Conservation (phyloP, 2,888 invertebrate genomes). For the Tuberolachnus salignus region DNA sequence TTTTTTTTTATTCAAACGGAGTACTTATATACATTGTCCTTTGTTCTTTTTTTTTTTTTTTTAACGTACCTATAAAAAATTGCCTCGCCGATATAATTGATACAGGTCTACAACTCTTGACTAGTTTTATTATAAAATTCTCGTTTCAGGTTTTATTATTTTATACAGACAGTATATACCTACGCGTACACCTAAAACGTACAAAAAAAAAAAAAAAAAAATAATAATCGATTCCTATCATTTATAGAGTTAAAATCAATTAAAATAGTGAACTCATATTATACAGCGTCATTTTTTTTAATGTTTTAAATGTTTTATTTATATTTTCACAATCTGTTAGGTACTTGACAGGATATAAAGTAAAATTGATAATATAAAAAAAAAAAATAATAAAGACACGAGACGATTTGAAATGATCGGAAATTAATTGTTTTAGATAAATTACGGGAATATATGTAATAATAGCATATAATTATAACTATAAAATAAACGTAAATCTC, state of each 20-base stretch:
- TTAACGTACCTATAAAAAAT: slow-evolving; percentile 4
- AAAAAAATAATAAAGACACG: no score
- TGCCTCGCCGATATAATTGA: slow-evolving; percentile 13
- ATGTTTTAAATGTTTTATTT: no score
- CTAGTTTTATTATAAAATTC: slow-evolving; percentile 40
- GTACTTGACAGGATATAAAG: no score
- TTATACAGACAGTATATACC: not conserved
- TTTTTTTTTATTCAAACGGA: not conserved
- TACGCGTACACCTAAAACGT: not conserved
- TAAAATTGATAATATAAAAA: no score
- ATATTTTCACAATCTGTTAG: no score
- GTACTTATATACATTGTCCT: slow-evolving; percentile 3
- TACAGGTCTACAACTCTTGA: slow-evolving; percentile 14
- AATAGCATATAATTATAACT: not conserved
- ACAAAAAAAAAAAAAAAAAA: not conserved
- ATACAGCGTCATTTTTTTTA: no score
- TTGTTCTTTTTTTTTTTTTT: slow-evolving; percentile 10
- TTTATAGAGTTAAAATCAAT: not conserved
- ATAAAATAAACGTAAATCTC: not conserved
- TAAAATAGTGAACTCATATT: not conserved
- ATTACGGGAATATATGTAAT: not conserved
- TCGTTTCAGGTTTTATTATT: slow-evolving; percentile 34
- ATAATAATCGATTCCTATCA: slow-evolving; percentile 1
- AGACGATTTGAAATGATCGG: no score
- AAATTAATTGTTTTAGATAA: not conserved